phyloP scores from a whole-genome alignment of 2,888 invertebrate genomes.

The Nebria brevicollis region DNA sequence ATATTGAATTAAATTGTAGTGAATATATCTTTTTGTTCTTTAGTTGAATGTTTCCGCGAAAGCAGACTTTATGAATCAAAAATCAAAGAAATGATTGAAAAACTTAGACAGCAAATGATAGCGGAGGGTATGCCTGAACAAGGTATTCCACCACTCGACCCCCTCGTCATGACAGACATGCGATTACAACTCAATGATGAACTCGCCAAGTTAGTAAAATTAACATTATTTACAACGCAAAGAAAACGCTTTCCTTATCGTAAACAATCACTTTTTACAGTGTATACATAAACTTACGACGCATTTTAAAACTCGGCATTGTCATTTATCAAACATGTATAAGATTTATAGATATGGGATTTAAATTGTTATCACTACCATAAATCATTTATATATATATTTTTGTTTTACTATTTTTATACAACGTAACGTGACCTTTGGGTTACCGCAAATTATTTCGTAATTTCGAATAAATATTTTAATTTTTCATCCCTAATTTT shows the following conservation, averaged over 20 bases:
- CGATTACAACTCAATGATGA: constrained; percentile 33
- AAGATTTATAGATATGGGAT: neutral
- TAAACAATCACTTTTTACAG: no score
- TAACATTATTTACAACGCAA: neutral
- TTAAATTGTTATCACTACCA: neutral
- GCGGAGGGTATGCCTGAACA: constrained; percentile 38
- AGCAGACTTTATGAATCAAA: constrained; percentile 41
- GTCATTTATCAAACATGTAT: neutral
- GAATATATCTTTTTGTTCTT: neutral
- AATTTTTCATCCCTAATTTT: no score
- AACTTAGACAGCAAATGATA: constrained; percentile 35
- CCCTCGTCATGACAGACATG: constrained; percentile 32
- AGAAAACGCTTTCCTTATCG: no score
- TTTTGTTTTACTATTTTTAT: neutral
- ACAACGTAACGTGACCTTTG: neutral
- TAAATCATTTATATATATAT: neutral
- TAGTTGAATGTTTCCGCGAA: constrained; percentile 28
- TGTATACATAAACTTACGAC: neutral
- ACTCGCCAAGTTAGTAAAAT: constrained; percentile 26
- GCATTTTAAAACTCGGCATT: neutral
- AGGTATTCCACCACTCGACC: constrained; percentile 43
- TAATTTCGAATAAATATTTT: no score
- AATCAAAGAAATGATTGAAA: constrained; percentile 44
- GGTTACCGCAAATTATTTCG: neutral
- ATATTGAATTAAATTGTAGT: neutral